A percentile compares a stretch with the other conserved stretches of the same genome.
phyloP scores from a whole-genome alignment of 2,113 vertebrate species.

The Columba livia region DNA sequence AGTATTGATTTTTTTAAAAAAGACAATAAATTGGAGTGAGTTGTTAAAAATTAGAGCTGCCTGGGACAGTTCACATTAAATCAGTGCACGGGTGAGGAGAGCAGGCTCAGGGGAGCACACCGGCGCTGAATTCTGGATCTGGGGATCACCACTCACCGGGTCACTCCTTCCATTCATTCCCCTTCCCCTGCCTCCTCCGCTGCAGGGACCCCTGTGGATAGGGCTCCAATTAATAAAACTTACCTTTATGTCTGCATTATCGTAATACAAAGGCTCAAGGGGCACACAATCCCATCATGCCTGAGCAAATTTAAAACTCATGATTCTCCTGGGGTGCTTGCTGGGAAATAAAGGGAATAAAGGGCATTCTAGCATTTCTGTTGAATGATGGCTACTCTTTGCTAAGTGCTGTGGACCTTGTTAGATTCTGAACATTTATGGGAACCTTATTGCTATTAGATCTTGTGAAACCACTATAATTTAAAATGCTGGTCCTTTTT shows the following conservation, averaged over 20 bases:
- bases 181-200: neutral
- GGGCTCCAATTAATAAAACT: constrained; percentile 66
- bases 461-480: neutral
- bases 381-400: constrained; percentile 37
- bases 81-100: constrained; percentile 10
- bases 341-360: constrained; percentile 53
- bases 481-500: constrained; percentile 18
- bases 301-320: constrained; percentile 44
- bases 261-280: constrained; percentile 57
- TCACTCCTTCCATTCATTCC: neutral
- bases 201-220: constrained; percentile 22
- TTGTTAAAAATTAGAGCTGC: constrained; percentile 61
- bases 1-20: constrained; percentile 45
- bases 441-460: constrained; percentile 42
- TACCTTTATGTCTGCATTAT: constrained; percentile 65
- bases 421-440: constrained; percentile 52
- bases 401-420: constrained; percentile 40
- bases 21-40: constrained; percentile 55
- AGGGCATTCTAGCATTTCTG: constrained; percentile 36
- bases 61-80: constrained; percentile 50
- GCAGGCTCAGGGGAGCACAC: neutral
- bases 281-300: constrained; percentile 50
- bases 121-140: neutral
- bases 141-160: neutral
- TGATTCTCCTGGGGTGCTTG: constrained; percentile 30